These are phyloP conservation scores for Tenrec ecaudatus DNA, from an alignment of 2,113 vertebrate species.

Conservation along the genomic window DNA sequence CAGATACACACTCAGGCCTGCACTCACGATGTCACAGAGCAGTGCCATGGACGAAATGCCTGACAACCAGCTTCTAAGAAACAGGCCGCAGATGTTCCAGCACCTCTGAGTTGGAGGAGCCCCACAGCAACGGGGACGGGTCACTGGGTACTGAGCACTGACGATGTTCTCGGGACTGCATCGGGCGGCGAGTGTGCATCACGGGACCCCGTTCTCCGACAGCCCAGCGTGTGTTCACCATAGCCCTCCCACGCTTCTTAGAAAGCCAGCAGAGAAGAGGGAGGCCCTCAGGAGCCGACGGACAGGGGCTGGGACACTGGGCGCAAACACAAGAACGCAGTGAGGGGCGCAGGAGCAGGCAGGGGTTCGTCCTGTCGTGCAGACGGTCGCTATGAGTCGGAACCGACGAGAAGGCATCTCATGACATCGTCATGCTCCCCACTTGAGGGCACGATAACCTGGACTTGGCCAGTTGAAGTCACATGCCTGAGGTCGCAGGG, in stretches of 20 bases:
- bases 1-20: neutral
- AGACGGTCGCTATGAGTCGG: too few relatives aligned
- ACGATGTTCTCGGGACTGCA: neutral
- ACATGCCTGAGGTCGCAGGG: neutral
- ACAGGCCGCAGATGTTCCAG: neutral
- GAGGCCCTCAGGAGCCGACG: too few relatives aligned
- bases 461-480: neutral
- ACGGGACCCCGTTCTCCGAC: neutral
- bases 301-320: too few relatives aligned
- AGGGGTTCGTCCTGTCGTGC: too few relatives aligned
- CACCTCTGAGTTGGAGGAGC: neutral
- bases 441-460: conserved; percentile 7
- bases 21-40: neutral
- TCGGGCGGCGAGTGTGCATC: neutral
- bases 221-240: neutral
- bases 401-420: too few relatives aligned
- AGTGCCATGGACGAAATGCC: neutral
- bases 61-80: neutral
- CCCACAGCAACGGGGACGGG: neutral
- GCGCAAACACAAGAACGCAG: too few relatives aligned
- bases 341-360: too few relatives aligned
- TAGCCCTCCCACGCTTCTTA: neutral
- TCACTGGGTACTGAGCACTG: neutral
- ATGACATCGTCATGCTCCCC: neutral
- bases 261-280: too few relatives aligned